Evolutionary conservation across 2,113 vertebrate species (phyloP).

Genomic region (Oncorhynchus masou): DNA sequence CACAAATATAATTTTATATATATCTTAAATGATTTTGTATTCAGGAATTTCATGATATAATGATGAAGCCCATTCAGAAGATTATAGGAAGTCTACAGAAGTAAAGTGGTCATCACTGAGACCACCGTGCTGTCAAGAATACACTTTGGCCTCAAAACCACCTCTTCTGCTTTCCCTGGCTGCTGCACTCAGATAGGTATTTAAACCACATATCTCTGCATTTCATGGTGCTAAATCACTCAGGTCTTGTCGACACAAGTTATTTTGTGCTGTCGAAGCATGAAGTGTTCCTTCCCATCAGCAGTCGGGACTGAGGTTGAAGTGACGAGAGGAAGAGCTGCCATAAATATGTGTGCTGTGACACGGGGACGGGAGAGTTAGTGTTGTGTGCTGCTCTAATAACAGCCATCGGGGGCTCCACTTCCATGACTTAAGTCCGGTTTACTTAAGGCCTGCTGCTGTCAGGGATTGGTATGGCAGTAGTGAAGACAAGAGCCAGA

Average conservation of each 20-base stretch:
- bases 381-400: background rate
- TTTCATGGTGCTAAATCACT: conserved; percentile 42
- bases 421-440: background rate
- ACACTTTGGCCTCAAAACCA: background rate
- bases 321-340: conserved; percentile 19
- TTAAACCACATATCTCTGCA: conserved; percentile 23
- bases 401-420: background rate
- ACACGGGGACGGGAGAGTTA: conserved; percentile 6
- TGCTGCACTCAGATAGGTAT: conserved; percentile 7
- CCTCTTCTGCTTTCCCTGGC: background rate
- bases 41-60: too few relatives aligned
- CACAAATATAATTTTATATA: too few relatives aligned
- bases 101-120: too few relatives aligned
- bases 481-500: background rate
- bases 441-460: background rate
- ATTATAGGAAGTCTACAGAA: too few relatives aligned
- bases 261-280: conserved; percentile 21
- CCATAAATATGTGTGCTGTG: conserved; percentile 21
- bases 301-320: conserved; percentile 1
- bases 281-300: conserved; percentile 18
- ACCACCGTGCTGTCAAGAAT: background rate
- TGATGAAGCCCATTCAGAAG: too few relatives aligned
- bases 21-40: too few relatives aligned
- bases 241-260: too few relatives aligned
- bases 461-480: background rate